Evolutionary conservation across 2,888 invertebrate species (phyloP), one percentile per base, ranked within the genome.

Genomic region (Pachymerium ferrugineum): DNA sequence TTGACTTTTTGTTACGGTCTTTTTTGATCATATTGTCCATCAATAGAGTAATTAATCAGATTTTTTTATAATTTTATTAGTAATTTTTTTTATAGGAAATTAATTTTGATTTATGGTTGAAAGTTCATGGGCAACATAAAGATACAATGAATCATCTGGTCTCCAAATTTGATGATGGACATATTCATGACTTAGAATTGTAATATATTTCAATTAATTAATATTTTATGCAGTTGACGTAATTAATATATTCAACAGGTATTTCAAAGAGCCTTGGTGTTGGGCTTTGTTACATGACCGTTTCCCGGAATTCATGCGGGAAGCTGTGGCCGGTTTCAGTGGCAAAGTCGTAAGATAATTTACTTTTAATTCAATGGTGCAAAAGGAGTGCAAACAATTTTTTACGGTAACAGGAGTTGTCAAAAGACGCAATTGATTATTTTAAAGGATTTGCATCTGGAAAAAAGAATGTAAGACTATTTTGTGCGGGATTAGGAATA

Each of bases 271-370:
- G 25, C 72, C 42, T 42, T 72, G 42, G 72, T 22, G 38, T 42
- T 33, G 3, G 10, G 72, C 72, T 28, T 22, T 72, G 19, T 28
- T 72, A 12, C 72, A 30, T 42, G 72, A 72, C 38, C 72, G 72
- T 1, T 72, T 72, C 38, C 14, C 28, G 16, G 72, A 72, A 42
- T 72, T 35, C 25, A 19, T 33, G 38, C 10, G 38, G 16, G 72
- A 72, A 72, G 31, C 72, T 28, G 28, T 10, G n/a, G n/a, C n/a
- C n/a, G n/a, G n/a, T n/a, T n/a, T 12, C 8, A 35, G 12, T 12
- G 8, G 8, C 8, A 12, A 12, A 12, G 35, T 35, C 35, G 35
- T 12, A 35, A 35, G 12, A 35, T 35, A 35, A 12, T 35, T 12
- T 12, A 12, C 12, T 35, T 35, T 12, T 35, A 12, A 35, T 35